phyloP scores from a whole-genome alignment of 2,797 vertebrate genomes.

The Epinephelus awoara region DNA sequence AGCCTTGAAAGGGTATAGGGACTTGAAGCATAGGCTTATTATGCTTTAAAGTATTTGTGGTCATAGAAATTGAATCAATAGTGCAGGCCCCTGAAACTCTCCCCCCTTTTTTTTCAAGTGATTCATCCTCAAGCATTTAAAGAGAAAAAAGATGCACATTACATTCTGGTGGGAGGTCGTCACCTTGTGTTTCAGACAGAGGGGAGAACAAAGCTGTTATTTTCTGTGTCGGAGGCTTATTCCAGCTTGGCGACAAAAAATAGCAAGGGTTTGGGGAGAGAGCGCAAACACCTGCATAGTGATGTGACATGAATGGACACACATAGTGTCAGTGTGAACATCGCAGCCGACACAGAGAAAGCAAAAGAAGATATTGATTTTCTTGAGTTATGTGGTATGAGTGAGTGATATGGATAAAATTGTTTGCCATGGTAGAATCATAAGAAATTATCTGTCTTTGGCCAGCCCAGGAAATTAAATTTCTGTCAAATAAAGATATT shows the following conservation, averaged over 20 bases:
- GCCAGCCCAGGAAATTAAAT: neutral
- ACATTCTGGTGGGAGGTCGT: conserved; percentile 75
- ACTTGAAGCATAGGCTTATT: conserved; percentile 85
- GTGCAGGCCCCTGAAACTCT: conserved; percentile 52
- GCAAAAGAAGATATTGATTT: neutral
- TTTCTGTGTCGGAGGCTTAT: conserved; percentile 63
- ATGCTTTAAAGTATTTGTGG: conserved; percentile 85
- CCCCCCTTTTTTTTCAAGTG: conserved; percentile 42
- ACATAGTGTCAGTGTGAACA: conserved; percentile 6
- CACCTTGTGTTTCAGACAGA: conserved; percentile 66
- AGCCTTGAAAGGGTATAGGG: conserved; percentile 76
- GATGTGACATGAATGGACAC: conserved; percentile 21
- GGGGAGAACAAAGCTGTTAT: conserved; percentile 63
- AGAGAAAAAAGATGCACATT: conserved; percentile 65
- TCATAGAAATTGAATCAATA: conserved; percentile 86
- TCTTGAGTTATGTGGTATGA: neutral
- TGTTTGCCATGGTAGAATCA: neutral
- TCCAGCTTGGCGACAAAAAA: conserved; percentile 59
- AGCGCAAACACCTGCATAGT: conserved; percentile 39
- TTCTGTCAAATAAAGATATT: neutral
- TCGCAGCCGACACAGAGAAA: neutral
- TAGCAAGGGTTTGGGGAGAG: conserved; percentile 36
- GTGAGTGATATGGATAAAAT: neutral
- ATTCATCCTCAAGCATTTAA: conserved; percentile 74
- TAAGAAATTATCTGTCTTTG: neutral